These are phyloP conservation scores for Dioctria linearis DNA, from an alignment of 2,888 invertebrate genomes.

Conservation along the genomic window DNA sequence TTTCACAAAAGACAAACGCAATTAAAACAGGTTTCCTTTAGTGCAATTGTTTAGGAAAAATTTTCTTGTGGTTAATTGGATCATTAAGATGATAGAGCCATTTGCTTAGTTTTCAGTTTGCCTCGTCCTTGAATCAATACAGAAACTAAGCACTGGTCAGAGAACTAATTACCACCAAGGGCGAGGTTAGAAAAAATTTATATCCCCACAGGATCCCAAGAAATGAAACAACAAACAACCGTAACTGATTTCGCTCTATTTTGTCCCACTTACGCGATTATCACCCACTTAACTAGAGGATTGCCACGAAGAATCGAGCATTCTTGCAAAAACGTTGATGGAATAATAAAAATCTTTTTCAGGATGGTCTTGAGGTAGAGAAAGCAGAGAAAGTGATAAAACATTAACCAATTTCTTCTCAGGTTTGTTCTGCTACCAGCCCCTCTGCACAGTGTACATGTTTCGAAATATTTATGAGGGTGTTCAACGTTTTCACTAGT, in stretches of 20 bases:
- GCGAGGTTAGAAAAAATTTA: constrained; percentile 10
- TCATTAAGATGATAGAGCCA: constrained; percentile 23
- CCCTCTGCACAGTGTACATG: constrained; percentile 16
- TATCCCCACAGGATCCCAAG: constrained; percentile 22
- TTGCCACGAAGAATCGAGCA: constrained; percentile 49
- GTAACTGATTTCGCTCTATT: constrained; percentile 54
- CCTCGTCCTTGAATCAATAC: constrained; percentile 30
- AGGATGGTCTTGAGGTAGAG: constrained; percentile 25
- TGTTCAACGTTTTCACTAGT: constrained; percentile 22
- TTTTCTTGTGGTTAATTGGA: constrained; percentile 6
- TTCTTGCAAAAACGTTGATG: constrained; percentile 55
- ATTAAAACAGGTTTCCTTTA: constrained; percentile 10
- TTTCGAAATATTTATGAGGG: constrained; percentile 45
- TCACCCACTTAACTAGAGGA: constrained; percentile 56
- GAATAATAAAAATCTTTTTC: constrained; percentile 57
- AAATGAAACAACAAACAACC: constrained; percentile 41
- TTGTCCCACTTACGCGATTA: constrained; percentile 58
- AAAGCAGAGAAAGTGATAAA: constrained; percentile 55
- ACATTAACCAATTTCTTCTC: constrained; percentile 56
- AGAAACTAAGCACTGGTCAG: constrained; percentile 6
- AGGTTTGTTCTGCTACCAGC: constrained; percentile 46
- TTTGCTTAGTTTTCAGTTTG: constrained; percentile 35
- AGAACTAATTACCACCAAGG: constrained; percentile 35
- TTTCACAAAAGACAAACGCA: constrained; percentile 13
- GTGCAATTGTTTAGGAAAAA: not conserved